Conservation (phyloP, 2,888 invertebrate species). For the Pseudococcus viburni region DNA sequence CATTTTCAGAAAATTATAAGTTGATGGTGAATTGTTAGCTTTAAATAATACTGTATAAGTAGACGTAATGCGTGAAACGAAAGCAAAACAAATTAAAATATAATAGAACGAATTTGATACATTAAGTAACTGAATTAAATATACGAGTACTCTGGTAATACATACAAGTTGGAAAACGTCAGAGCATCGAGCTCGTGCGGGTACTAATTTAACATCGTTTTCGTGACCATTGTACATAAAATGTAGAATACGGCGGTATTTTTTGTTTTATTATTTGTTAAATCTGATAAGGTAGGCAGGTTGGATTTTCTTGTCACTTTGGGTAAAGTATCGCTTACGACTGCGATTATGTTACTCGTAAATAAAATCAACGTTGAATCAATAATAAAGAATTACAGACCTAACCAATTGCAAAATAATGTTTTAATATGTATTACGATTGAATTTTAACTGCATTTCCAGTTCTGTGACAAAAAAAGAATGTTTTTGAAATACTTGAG, state of each 20-base stretch:
- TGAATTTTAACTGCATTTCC: background rate
- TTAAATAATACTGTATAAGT: background rate
- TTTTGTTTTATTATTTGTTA: constrained; percentile 31
- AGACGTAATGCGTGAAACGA: background rate
- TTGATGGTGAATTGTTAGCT: background rate
- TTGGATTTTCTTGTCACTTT: constrained; percentile 22
- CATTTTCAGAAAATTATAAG: background rate
- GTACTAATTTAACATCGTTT: constrained; percentile 30
- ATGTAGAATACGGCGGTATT: constrained; percentile 17
- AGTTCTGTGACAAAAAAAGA: background rate
- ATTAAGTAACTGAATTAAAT: constrained; percentile 27
- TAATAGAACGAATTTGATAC: constrained; percentile 19
- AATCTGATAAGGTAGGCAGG: constrained; percentile 21
- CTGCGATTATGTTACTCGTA: background rate
- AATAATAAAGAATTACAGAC: background rate
- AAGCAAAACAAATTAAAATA: background rate
- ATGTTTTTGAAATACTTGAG: background rate
- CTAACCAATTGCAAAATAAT: background rate
- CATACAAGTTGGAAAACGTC: background rate
- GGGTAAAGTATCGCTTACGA: constrained; percentile 19
- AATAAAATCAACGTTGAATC: constrained; percentile 1
- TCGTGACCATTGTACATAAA: constrained; percentile 36
- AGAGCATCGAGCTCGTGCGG: background rate
- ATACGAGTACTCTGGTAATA: background rate
- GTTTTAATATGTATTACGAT: background rate